A percentile compares a stretch with the other conserved stretches of the same genome.
Conservation (phyloP, 2,888 invertebrate genomes). For the Cheilosia grossa region DNA sequence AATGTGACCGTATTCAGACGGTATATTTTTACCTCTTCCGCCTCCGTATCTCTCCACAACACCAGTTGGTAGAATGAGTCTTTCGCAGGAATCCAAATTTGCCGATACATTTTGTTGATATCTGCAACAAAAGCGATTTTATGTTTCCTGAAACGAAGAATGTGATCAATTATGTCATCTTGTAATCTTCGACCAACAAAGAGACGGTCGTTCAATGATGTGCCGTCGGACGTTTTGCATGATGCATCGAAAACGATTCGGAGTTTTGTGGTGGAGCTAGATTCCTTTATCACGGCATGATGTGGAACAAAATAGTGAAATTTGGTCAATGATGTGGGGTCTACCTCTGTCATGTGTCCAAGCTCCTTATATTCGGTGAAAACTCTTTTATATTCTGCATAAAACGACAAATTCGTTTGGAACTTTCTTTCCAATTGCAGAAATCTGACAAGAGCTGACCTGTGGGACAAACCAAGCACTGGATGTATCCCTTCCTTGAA, state of each 20-base stretch:
- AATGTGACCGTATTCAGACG: too few species aligned
- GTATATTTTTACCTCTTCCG: too few species aligned
- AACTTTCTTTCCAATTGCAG: background rate
- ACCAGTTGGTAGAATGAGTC: too few species aligned
- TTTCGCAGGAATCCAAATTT: too few species aligned
- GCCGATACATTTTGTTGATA: too few species aligned
- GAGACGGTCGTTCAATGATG: slow-evolving; percentile 59
- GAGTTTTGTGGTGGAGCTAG: slow-evolving; percentile 7
- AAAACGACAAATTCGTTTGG: background rate
- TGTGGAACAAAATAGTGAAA: slow-evolving; percentile 30
- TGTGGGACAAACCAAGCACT: too few species aligned
- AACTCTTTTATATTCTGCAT: background rate
- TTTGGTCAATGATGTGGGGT: background rate
- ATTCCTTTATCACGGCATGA: slow-evolving; percentile 32
- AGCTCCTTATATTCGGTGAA: background rate
- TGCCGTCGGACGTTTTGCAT: slow-evolving; percentile 41
- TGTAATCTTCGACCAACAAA: slow-evolving; percentile 59
- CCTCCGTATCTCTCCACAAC: too few species aligned
- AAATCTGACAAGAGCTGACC: too few species aligned
- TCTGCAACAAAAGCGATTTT: slow-evolving; percentile 43
- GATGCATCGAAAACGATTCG: slow-evolving; percentile 43
- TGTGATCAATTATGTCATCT: slow-evolving; percentile 45
- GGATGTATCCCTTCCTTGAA: too few species aligned
- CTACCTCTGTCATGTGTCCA: background rate
- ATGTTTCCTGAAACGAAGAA: slow-evolving; percentile 49